Evolutionary conservation across 2,113 vertebrate genomes (phyloP).

Genomic region (Gallinago jamesoni): DNA sequence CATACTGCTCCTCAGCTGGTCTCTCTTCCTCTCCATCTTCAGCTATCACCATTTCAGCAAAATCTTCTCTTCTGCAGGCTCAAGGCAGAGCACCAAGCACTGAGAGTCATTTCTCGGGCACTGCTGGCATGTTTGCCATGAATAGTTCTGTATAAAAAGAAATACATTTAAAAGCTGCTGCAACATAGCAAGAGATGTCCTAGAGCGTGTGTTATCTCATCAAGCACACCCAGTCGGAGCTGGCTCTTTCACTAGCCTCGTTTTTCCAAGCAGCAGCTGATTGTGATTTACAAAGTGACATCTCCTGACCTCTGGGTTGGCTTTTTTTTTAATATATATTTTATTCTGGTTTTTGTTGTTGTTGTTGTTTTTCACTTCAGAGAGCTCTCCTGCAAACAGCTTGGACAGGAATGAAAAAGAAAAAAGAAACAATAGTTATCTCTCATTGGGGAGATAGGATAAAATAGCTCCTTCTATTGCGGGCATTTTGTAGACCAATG

Average conservation of each 20-base stretch:
- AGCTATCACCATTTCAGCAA: not conserved
- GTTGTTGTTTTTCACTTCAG: not conserved
- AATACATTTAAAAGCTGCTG: not conserved
- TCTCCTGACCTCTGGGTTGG: not conserved
- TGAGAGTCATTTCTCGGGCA: not conserved
- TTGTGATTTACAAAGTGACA: not conserved
- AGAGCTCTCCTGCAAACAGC: not conserved
- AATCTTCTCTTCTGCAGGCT: not conserved
- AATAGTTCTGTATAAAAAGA: not conserved
- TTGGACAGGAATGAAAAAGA: not conserved
- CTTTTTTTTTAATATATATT: not conserved
- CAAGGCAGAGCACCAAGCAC: not conserved
- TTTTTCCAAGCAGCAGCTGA: constrained; percentile 12
- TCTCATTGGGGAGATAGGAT: not conserved
- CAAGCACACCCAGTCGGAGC: not conserved
- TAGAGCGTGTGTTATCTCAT: not conserved
- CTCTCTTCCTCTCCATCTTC: not conserved
- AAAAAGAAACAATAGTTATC: not conserved
- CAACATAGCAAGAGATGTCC: not conserved
- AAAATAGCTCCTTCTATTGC: not conserved
- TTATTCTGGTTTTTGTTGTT: not conserved
- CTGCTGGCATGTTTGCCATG: not conserved
- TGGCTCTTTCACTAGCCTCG: not conserved
- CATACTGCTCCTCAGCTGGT: rapidly evolving
- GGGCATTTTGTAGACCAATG: not conserved